Percentiles rank a stretch among this genome's conserved stretches.
phyloP scores from a whole-genome alignment of 2,113 vertebrate genomes.

The Crypturellus undulatus region DNA sequence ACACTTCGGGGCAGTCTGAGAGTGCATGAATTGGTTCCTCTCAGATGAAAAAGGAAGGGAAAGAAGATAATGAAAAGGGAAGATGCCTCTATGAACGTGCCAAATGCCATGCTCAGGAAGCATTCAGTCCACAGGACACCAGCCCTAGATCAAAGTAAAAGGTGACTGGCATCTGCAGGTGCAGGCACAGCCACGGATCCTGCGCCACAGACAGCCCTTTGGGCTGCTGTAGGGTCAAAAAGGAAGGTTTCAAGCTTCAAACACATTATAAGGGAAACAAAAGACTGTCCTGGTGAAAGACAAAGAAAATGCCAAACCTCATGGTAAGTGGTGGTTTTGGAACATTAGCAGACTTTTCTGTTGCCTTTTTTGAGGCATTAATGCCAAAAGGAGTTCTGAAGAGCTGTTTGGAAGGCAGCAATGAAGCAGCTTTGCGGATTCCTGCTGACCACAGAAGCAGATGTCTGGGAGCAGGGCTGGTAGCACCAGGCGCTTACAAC shows the following conservation, averaged over 20 bases:
- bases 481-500: background rate
- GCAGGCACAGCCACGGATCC: no score
- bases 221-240: background rate
- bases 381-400: background rate
- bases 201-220: background rate
- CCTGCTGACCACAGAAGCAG: background rate
- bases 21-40: accelerated
- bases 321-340: background rate
- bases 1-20: accelerated
- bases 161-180: accelerated
- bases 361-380: accelerated
- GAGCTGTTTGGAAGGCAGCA: background rate
- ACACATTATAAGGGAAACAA: background rate
- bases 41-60: background rate
- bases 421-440: background rate
- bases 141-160: background rate
- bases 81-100: background rate
- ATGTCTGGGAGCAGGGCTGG: background rate
- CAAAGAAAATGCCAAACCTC: background rate
- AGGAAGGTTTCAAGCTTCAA: background rate
- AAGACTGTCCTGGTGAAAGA: accelerated
- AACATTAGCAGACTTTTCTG: background rate
- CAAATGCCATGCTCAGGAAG: accelerated
- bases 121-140: accelerated
- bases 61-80: background rate